Percentiles rank a stretch among this genome's conserved stretches.
These are phyloP conservation scores for Podargus strigoides DNA, from an alignment of 2,797 vertebrate species.

Conservation along the genomic window DNA sequence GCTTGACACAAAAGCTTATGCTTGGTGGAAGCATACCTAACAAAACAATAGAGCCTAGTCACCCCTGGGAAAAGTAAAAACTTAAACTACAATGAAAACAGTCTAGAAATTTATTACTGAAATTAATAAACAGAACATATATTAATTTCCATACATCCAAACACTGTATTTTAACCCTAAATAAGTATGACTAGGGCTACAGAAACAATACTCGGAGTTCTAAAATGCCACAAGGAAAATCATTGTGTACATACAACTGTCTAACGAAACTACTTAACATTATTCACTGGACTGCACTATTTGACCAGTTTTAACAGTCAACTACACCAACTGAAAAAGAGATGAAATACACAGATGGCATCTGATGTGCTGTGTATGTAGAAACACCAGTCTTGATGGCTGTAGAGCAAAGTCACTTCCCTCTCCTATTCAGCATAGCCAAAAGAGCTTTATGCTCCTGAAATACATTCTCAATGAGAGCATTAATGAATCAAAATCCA, in stretches of 20 bases:
- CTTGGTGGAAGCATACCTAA: background rate
- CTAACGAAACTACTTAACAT: background rate
- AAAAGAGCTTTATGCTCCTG: background rate
- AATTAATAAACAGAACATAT: background rate
- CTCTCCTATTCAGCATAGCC: background rate
- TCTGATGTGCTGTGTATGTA: background rate
- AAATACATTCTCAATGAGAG: background rate
- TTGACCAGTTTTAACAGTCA: background rate
- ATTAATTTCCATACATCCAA: background rate
- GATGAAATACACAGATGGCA: background rate
- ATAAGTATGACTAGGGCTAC: background rate
- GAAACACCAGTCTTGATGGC: background rate
- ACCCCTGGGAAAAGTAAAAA: background rate
- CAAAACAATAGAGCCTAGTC: background rate
- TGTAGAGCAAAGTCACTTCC: background rate
- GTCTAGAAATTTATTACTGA: background rate
- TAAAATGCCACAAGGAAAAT: background rate
- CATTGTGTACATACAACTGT: background rate
- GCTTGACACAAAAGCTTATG: background rate
- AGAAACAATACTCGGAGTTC: background rate
- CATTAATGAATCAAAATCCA: background rate
- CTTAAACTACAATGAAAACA: background rate
- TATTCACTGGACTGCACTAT: background rate
- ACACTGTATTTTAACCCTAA: background rate
- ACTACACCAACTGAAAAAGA: background rate